Evolutionary conservation across 2,797 vertebrate species (phyloP).

Genomic region (Pantherophis vulpinus): DNA sequence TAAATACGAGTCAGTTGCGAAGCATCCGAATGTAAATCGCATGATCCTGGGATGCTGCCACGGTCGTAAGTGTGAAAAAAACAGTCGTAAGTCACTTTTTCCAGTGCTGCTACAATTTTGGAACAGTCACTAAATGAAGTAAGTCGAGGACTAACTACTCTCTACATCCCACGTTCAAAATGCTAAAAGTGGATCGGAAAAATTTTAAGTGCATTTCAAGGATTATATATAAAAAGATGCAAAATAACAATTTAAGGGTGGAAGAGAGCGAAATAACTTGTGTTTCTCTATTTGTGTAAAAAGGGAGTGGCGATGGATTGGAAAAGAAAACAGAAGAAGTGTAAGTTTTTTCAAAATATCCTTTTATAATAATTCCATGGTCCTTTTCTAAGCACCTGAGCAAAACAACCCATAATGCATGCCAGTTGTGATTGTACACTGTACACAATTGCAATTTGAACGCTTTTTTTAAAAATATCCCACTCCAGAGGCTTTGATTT

Average conservation of each 20-base stretch:
- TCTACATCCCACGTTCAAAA: not conserved
- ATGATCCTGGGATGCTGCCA: no score
- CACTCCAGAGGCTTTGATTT: not conserved
- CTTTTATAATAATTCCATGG: not conserved
- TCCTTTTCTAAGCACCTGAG: not conserved
- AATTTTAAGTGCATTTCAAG: not conserved
- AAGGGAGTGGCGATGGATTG: constrained; percentile 76
- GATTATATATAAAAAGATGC: not conserved
- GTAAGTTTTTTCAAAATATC: constrained; percentile 73
- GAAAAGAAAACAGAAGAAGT: constrained; percentile 80
- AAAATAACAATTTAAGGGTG: not conserved
- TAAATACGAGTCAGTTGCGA: no score
- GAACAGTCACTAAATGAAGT: not conserved
- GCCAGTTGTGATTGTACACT: not conserved
- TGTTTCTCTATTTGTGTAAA: constrained; percentile 28
- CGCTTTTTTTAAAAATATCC: not conserved
- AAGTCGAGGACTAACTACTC: not conserved
- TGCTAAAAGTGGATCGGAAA: not conserved
- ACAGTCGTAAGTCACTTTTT: not conserved
- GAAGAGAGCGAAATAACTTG: not conserved
- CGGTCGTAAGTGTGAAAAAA: not conserved
- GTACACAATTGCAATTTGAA: not conserved
- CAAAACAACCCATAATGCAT: not conserved
- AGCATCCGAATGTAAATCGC: no score
- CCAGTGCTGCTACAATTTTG: not conserved